Percentiles rank a stretch among this genome's conserved stretches.
Evolutionary conservation across 2,797 vertebrate genomes (phyloP).

Genomic region (Esox masquinongy): DNA sequence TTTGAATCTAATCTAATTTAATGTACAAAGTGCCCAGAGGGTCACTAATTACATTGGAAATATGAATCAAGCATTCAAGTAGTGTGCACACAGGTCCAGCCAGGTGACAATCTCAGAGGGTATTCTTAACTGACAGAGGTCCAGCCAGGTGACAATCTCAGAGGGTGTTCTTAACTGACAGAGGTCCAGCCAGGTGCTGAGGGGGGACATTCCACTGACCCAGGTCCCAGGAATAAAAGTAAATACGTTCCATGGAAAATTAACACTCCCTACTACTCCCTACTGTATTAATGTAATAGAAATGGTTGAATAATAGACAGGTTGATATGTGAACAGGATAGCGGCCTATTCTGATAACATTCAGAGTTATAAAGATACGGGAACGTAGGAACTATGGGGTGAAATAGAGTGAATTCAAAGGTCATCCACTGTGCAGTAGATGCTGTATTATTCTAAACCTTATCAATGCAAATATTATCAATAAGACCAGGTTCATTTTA

Average conservation of each 20-base stretch:
- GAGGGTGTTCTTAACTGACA: constrained; percentile 44
- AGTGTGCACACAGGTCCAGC: constrained; percentile 23
- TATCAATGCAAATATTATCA: background rate
- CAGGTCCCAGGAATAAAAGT: constrained; percentile 11
- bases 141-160: constrained; percentile 30
- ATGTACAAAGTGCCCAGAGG: background rate
- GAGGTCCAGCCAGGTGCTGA: background rate
- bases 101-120: constrained; percentile 36
- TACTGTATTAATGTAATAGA: background rate
- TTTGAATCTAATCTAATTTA: no score
- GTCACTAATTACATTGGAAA: constrained; percentile 12
- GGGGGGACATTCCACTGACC: constrained; percentile 42
- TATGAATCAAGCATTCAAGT: constrained; percentile 27
- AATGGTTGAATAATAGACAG: background rate
- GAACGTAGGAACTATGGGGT: no score
- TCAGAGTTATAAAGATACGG: background rate
- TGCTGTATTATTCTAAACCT: background rate
- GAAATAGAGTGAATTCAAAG: background rate
- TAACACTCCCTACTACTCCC: no score
- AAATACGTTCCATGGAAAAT: constrained; percentile 53
- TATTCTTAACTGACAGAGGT: constrained; percentile 42
- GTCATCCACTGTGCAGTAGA: background rate
- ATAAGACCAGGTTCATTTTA: background rate
- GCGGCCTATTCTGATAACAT: background rate
- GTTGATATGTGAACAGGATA: background rate